phyloP scores from a whole-genome alignment of 2,888 invertebrate species.

The Plutella xylostella region DNA sequence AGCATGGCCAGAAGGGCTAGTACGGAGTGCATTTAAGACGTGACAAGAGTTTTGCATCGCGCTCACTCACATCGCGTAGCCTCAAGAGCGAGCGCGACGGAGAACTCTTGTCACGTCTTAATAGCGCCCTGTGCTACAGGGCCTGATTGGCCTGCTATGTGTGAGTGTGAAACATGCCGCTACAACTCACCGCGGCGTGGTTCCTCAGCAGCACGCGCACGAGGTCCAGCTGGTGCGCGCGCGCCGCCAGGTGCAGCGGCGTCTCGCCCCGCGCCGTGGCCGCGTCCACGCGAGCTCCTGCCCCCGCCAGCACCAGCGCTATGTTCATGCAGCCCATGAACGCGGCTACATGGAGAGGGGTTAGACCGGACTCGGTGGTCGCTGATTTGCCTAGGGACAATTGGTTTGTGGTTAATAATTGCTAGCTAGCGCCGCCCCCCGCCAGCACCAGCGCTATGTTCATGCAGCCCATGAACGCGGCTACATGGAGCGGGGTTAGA shows the following conservation, averaged over 20 bases:
- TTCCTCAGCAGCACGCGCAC: conserved; percentile 95
- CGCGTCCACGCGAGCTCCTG: conserved; percentile 94
- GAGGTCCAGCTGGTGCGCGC: conserved; percentile 98
- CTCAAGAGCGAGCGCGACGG: no score
- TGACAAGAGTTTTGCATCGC: no score
- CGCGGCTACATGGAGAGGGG: conserved; percentile 96
- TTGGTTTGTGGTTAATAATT: no score
- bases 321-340: conserved; percentile 99
- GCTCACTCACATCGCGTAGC: no score
- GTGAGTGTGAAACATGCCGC: no score
- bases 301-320: conserved; percentile 89
- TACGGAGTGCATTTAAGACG: no score
- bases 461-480: conserved; percentile 99
- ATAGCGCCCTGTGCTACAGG: no score
- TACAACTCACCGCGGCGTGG: conserved; percentile 81
- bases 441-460: conserved; percentile 96
- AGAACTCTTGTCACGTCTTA: no score
- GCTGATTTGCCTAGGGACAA: conserved; percentile 72
- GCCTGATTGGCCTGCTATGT: no score
- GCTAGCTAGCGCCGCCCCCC: no score
- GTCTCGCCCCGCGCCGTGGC: conserved; percentile 97
- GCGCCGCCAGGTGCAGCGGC: conserved; percentile 93
- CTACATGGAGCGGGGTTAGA: conserved; percentile 96
- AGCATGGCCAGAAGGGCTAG: no score
- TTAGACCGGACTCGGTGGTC: conserved; percentile 86